These are phyloP conservation scores for Dendrocincla tyrannina DNA, from an alignment of 2,797 vertebrate species.

Conservation along the genomic window DNA sequence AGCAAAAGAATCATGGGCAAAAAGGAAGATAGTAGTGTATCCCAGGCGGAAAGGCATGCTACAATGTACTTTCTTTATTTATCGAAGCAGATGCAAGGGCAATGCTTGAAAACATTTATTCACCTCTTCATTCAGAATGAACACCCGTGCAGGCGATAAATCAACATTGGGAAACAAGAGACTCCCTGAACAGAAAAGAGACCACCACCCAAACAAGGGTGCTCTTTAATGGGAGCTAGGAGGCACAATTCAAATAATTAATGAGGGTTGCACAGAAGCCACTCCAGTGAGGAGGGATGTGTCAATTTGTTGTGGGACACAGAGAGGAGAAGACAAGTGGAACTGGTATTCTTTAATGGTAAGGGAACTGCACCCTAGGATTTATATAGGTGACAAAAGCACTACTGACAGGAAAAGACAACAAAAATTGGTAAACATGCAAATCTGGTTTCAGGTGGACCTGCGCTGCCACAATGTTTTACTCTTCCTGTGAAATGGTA, in stretches of 20 bases:
- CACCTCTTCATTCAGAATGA: background rate
- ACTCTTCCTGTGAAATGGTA: background rate
- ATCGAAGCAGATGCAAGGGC: background rate
- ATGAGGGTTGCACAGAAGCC: background rate
- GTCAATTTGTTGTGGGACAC: background rate
- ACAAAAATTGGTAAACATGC: background rate
- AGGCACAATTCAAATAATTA: background rate
- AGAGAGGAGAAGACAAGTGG: background rate
- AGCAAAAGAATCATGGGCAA: background rate
- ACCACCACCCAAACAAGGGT: background rate
- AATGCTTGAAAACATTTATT: background rate
- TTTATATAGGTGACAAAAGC: background rate
- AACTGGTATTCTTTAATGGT: background rate
- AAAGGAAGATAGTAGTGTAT: background rate
- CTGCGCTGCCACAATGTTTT: background rate
- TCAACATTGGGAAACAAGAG: background rate
- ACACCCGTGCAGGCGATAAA: background rate
- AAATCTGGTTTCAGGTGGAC: background rate
- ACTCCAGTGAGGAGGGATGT: background rate
- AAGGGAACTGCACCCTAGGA: background rate
- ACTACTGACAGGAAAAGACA: background rate
- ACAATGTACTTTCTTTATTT: background rate
- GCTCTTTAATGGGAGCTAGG: background rate
- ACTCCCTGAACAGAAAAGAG: background rate
- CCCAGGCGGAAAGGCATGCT: background rate